These are phyloP conservation scores for Pitta sordida DNA, from an alignment of 2,113 vertebrate genomes.

Conservation along the genomic window DNA sequence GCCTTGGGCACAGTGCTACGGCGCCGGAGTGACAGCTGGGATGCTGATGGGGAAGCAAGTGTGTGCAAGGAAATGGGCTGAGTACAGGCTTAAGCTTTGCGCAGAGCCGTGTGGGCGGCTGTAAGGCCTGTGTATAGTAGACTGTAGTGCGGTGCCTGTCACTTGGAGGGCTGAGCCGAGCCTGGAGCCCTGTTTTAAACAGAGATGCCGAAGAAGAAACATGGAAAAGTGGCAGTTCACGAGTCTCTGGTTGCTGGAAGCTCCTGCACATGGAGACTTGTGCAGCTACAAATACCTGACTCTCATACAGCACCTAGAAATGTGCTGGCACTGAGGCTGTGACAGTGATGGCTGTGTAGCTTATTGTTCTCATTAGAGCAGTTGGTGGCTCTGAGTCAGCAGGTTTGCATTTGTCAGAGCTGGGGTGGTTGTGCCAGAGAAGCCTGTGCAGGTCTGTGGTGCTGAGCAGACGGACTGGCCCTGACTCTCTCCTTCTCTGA, in stretches of 20 bases:
- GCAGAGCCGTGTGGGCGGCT: not conserved
- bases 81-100: not conserved
- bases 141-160: not conserved
- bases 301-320: not conserved
- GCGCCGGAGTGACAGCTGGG: not conserved
- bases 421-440: not conserved
- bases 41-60: not conserved
- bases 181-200: not conserved
- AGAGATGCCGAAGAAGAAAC: not conserved
- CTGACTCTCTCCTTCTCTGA: not conserved
- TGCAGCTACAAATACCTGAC: not conserved
- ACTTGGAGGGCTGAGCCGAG: not conserved
- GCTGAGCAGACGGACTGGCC: not conserved
- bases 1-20: not conserved
- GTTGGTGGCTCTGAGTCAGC: conserved; percentile 43
- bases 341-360: not conserved
- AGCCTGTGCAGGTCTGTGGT: not conserved
- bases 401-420: not conserved
- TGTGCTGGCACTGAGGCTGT: not conserved
- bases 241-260: not conserved
- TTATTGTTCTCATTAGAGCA: conserved; percentile 38
- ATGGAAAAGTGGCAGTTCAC: fast-evolving
- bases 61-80: not conserved
- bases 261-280: not conserved
- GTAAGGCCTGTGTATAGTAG: not conserved